Percentiles rank a stretch among this genome's conserved stretches.
These are phyloP conservation scores for Tortrix viridana DNA, from an alignment of 2,888 invertebrate genomes.

Conservation along the genomic window DNA sequence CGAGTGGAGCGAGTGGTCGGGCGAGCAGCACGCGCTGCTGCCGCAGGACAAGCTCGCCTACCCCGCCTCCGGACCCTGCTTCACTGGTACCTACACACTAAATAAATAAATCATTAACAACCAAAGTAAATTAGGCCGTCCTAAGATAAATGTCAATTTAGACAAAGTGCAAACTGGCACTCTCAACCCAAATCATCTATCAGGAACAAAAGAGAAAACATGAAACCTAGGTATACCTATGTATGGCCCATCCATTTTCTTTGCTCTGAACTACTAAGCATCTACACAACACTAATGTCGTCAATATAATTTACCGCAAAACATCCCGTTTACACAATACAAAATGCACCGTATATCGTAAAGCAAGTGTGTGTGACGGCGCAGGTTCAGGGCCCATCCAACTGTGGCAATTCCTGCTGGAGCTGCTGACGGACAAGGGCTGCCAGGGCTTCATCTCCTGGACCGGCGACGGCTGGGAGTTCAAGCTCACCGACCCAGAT, in stretches of 20 bases:
- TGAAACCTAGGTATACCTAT: too few species aligned
- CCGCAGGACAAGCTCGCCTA: constrained; percentile 81
- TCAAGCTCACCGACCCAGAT: constrained; percentile 98
- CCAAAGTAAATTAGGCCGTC: too few species aligned
- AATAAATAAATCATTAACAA: too few species aligned
- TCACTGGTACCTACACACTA: constrained; percentile 79
- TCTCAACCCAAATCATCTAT: too few species aligned
- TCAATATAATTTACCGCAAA: background rate
- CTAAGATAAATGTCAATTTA: too few species aligned
- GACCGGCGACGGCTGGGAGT: constrained; percentile 99
- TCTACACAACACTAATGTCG: background rate
- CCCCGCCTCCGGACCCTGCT: constrained; percentile 85
- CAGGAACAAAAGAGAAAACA: too few species aligned
- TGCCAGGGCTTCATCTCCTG: constrained; percentile 99
- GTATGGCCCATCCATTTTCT: constrained; percentile 35
- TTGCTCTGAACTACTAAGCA: background rate
- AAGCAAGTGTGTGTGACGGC: constrained; percentile 75
- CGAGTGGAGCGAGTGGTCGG: constrained; percentile 78
- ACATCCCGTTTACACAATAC: constrained; percentile 40
- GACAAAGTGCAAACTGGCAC: too few species aligned
- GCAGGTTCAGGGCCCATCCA: constrained; percentile 98
- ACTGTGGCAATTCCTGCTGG: constrained; percentile 98
- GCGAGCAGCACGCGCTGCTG: constrained; percentile 77
- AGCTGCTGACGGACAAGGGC: constrained; percentile 96
- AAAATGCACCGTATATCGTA: constrained; percentile 68